These are phyloP conservation scores for Spea multiplicata DNA, from an alignment of 2,113 vertebrate species.

Conservation along the genomic window DNA sequence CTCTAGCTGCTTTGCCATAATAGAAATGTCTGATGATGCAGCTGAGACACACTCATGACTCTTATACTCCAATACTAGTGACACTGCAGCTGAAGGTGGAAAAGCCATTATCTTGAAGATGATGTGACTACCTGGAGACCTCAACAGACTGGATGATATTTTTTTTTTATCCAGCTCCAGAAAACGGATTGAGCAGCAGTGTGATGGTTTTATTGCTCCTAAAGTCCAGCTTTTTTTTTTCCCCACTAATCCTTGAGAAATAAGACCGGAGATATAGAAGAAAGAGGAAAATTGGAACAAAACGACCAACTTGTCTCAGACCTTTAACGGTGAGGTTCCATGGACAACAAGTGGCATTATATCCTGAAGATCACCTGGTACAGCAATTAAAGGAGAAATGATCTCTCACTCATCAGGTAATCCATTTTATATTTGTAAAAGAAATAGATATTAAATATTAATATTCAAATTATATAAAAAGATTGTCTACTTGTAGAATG, in stretches of 20 bases:
- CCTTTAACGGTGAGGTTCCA: background rate
- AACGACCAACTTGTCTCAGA: background rate
- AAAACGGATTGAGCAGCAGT: background rate
- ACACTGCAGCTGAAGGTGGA: too few species aligned
- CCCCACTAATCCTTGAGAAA: background rate
- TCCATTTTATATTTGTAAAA: too few species aligned
- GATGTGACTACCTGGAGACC: conserved; percentile 12
- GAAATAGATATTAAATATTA: too few species aligned
- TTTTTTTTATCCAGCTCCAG: background rate
- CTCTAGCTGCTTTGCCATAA: too few species aligned
- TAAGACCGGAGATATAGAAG: background rate
- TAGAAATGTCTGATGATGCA: background rate
- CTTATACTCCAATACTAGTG: background rate
- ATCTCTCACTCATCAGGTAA: too few species aligned
- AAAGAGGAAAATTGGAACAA: background rate
- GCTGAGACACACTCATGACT: background rate
- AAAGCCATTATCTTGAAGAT: background rate
- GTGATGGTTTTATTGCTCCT: background rate
- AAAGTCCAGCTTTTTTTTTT: background rate
- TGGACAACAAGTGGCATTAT: background rate
- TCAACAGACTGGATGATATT: background rate
- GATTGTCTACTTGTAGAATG: too few species aligned
- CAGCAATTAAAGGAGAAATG: conserved; percentile 1
- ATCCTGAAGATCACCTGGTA: background rate
- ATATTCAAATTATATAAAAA: too few species aligned